Evolutionary conservation across 2,888 invertebrate genomes (phyloP), one percentile per base, ranked within the genome.

Genomic region (Lasioglossum leucozonium): DNA sequence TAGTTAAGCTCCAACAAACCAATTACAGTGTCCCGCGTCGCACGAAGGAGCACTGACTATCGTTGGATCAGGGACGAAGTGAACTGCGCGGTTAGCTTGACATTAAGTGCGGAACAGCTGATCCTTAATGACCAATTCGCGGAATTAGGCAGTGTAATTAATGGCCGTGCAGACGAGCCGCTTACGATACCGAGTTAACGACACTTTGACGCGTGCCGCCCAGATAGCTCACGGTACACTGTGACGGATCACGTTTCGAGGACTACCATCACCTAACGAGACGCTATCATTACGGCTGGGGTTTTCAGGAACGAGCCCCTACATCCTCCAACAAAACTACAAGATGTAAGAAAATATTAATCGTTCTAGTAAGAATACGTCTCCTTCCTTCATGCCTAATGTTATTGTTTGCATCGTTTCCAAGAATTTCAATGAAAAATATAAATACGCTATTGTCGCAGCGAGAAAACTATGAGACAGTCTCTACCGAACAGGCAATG

Each of bases 1-100:
- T 90, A 89, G 90, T 89, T 90, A 91, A 91, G 90, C 88, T 89
- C 81, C 84, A 88, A 91, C 89, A 90, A 90, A 90, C 89, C 90
- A 90, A 91, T 90, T 90, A 90, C 91, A 86, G 84, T 73, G 84
- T 85, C 85, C 74, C 74, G 77, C 83, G 80, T 80, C 78, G 73
- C 79, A 81, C 77, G 79, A 81, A 82, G 87, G 75, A 76, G 79
- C 74, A 90, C 90, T 90, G 86, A 89, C 89, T 90, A 85, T 86
- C 86, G 83, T 85, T 80, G 81, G 88, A 84, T 90, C 88, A 81
- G 77, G 84, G 78, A 37, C 85, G 58, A 78, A 87, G 86, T 84
- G 83, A 83, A 83, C 88, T 80, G 80, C 83, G 83, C 79, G 86
- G 83, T 86, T 82, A 82, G 81, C 83, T 85, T 82, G 82, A 85